Percentiles rank a stretch among this genome's conserved stretches.
phyloP scores from a whole-genome alignment of 2,888 invertebrate genomes.

The Heliothis peltigera region DNA sequence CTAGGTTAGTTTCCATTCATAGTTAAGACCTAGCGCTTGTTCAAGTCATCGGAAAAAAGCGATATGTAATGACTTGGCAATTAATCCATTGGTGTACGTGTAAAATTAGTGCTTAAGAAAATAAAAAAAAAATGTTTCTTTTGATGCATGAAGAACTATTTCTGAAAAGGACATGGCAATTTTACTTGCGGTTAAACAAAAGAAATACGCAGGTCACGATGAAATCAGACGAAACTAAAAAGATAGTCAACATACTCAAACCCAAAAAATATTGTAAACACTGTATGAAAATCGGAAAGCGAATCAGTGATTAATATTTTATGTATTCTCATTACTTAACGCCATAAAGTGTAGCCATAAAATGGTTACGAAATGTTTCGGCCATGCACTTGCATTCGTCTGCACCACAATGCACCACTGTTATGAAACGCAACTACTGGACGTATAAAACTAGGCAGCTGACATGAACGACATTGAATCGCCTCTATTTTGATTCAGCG shows the following conservation, averaged over 20 bases:
- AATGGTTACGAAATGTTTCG: constrained; percentile 43
- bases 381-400: constrained; percentile 27
- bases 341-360: constrained; percentile 45
- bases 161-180: too few species aligned
- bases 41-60: too few species aligned
- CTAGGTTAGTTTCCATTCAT: too few species aligned
- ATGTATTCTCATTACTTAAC: constrained; percentile 57
- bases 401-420: constrained; percentile 59
- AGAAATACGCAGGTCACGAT: too few species aligned
- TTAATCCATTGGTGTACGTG: too few species aligned
- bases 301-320: constrained; percentile 34
- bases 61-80: too few species aligned
- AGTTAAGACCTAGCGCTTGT: too few species aligned
- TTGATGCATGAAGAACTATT: too few species aligned
- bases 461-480: constrained; percentile 55
- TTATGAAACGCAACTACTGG: constrained; percentile 55
- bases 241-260: constrained; percentile 11
- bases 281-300: constrained; percentile 19
- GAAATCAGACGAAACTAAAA: too few species aligned
- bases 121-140: too few species aligned
- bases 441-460: constrained; percentile 68
- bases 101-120: too few species aligned
- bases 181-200: too few species aligned
- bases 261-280: constrained; percentile 14
- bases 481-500: constrained; percentile 49